Evolutionary conservation across 2,113 vertebrate genomes (phyloP).

Genomic region (Hippolais icterina): DNA sequence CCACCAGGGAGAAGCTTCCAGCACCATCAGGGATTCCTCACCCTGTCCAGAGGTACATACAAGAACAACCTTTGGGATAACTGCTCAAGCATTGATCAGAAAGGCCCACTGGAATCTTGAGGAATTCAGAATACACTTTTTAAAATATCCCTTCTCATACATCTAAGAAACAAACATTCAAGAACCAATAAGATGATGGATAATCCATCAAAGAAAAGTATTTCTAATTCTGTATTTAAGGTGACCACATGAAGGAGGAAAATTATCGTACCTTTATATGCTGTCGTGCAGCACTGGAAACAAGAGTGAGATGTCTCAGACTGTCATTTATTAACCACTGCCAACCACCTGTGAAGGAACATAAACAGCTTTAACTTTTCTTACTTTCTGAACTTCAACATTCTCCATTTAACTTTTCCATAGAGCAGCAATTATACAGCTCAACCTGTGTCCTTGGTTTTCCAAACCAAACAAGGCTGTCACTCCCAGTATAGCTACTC

Average conservation of each 20-base stretch:
- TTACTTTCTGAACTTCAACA: background rate
- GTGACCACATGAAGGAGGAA: background rate
- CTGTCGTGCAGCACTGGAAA: constrained; percentile 75
- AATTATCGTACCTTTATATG: constrained; percentile 77
- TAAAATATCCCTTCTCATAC: background rate
- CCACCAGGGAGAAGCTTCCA: background rate
- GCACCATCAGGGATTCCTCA: fast-evolving
- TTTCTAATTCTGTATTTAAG: background rate
- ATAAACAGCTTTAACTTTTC: background rate
- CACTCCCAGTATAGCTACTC: background rate
- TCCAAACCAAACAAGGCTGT: background rate
- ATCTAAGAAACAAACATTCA: background rate
- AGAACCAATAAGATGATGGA: background rate
- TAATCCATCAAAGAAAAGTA: background rate
- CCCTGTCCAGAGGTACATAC: fast-evolving
- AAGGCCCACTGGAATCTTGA: background rate
- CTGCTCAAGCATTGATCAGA: background rate
- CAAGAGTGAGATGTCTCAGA: constrained; percentile 80
- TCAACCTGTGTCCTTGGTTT: background rate
- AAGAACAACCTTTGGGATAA: background rate
- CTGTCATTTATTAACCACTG: constrained; percentile 90
- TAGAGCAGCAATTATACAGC: background rate
- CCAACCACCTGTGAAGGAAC: constrained; percentile 82
- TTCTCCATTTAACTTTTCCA: background rate
- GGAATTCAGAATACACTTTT: background rate